Percentiles rank a stretch among this genome's conserved stretches.
Evolutionary conservation across 1,140 invertebrate species (phyloP).

Genomic region (Macrostomum lignano): DNA sequence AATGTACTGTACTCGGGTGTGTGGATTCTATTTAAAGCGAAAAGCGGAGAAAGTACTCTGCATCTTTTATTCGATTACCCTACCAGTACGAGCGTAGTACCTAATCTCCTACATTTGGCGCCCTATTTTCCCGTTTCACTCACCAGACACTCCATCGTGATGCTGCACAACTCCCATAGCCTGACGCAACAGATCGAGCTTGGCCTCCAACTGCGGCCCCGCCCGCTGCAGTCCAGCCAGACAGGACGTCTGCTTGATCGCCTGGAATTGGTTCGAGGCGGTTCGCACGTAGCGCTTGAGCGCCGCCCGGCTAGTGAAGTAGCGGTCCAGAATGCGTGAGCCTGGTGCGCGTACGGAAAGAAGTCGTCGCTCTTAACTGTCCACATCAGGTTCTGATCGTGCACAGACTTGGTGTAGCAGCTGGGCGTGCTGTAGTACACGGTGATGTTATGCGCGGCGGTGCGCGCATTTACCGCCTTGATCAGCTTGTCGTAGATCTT

Average conservation of each 20-base stretch:
- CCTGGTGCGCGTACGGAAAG: slow-evolving; percentile 59
- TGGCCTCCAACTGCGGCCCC: neutral
- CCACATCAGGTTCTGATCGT: slow-evolving; percentile 37
- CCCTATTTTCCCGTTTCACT: too few relatives aligned
- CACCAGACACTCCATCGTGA: slow-evolving; percentile 36
- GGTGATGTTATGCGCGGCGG: slow-evolving; percentile 38
- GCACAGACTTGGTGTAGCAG: slow-evolving; percentile 57
- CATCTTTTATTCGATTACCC: too few relatives aligned
- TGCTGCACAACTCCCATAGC: slow-evolving; percentile 56
- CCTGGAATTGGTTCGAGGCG: slow-evolving; percentile 43
- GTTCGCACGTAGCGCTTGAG: slow-evolving; percentile 44
- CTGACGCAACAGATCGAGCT: neutral
- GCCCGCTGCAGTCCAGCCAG: neutral
- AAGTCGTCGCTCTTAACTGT: slow-evolving; percentile 52
- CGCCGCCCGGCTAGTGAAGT: slow-evolving; percentile 59
- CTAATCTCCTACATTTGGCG: too few relatives aligned
- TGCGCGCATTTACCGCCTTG: slow-evolving; percentile 34
- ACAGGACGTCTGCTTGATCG: slow-evolving; percentile 9
- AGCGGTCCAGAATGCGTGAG: slow-evolving; percentile 65
- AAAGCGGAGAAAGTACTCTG: too few relatives aligned
- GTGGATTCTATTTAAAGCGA: too few relatives aligned
- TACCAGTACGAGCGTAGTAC: too few relatives aligned
- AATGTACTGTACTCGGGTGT: too few relatives aligned
- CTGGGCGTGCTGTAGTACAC: slow-evolving; percentile 71
- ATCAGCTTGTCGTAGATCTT: slow-evolving; percentile 64